A percentile compares a stretch with the other conserved stretches of the same genome.
Conservation (phyloP, 2,888 invertebrate species). For the Netelia melanura region DNA sequence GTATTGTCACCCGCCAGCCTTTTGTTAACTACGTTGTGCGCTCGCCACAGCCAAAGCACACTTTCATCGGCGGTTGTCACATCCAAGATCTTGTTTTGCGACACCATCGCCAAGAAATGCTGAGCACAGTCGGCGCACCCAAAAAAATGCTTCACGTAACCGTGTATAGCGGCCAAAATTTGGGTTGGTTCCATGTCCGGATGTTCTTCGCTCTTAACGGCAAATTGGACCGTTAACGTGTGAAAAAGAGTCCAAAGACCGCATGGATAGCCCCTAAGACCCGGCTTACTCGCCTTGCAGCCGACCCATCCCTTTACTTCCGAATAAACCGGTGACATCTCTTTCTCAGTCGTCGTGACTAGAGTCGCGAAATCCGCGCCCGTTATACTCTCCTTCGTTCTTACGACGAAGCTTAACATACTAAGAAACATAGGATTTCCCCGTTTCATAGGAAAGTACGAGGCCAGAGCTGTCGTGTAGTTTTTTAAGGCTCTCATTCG, state of each 20-base stretch:
- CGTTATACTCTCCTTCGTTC: constrained; percentile 84
- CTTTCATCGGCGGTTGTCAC: constrained; percentile 91
- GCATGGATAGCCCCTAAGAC: constrained; percentile 95
- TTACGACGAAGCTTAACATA: constrained; percentile 85
- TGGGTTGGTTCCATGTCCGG: constrained; percentile 86
- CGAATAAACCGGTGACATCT: constrained; percentile 87
- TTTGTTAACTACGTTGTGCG: constrained; percentile 97
- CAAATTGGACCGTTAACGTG: constrained; percentile 91
- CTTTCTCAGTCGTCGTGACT: constrained; percentile 86
- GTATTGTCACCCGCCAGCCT: constrained; percentile 94
- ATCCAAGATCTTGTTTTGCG: constrained; percentile 89
- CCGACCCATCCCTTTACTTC: constrained; percentile 88
- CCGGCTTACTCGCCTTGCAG: constrained; percentile 92
- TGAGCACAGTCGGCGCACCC: constrained; percentile 96
- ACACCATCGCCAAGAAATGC: constrained; percentile 96
- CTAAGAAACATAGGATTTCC: constrained; percentile 85
- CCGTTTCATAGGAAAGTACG: constrained; percentile 92
- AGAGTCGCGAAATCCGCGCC: constrained; percentile 88
- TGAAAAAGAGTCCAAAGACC: constrained; percentile 98
- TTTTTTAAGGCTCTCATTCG: constrained; percentile 90
- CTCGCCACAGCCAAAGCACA: constrained; percentile 96
- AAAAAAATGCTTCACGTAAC: constrained; percentile 96
- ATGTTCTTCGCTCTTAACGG: constrained; percentile 71
- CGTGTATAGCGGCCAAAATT: constrained; percentile 93
- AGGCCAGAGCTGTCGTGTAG: constrained; percentile 90